A percentile compares a stretch with the other conserved stretches of the same genome.
These are phyloP conservation scores for Epizoanthus ramosus DNA, from an alignment of 92 coral and sea anemone genomes.

Conservation along the genomic window DNA sequence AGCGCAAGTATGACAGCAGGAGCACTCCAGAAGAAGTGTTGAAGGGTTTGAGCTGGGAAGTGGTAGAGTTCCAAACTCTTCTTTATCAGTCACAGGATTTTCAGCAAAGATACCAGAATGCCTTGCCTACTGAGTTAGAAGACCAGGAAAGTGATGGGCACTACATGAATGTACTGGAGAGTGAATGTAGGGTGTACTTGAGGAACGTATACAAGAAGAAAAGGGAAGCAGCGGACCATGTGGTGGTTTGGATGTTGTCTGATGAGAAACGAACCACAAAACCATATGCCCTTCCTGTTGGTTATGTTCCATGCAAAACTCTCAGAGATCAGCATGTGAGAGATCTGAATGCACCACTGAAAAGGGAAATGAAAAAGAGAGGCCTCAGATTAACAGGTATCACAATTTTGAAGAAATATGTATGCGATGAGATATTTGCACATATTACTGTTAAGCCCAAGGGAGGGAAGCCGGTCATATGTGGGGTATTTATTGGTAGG, in stretches of 20 bases:
- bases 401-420: no score
- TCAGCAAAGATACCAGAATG: conserved; percentile 14
- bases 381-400: conserved; percentile 26
- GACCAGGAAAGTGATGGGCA: no score
- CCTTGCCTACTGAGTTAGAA: no score
- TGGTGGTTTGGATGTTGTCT: conserved; percentile 44
- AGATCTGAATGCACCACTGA: conserved; percentile 22
- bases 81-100: conserved; percentile 27
- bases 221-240: conserved; percentile 39
- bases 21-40: conserved; percentile 21
- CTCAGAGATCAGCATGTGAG: conserved; percentile 36
- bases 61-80: conserved; percentile 32
- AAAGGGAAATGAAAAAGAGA: conserved; percentile 31
- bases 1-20: neutral
- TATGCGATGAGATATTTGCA: no score
- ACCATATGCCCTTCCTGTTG: conserved; percentile 47
- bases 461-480: no score
- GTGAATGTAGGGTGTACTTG: conserved; percentile 24
- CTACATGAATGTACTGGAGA: no score
- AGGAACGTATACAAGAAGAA: conserved; percentile 44
- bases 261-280: conserved; percentile 33
- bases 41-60: conserved; percentile 41
- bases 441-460: no score
- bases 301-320: conserved; percentile 32
- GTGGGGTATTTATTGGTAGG: no score